Base-by-base conservation (phyloP, 2,113 vertebrate genomes). In the Hippocampus comes region DNA sequence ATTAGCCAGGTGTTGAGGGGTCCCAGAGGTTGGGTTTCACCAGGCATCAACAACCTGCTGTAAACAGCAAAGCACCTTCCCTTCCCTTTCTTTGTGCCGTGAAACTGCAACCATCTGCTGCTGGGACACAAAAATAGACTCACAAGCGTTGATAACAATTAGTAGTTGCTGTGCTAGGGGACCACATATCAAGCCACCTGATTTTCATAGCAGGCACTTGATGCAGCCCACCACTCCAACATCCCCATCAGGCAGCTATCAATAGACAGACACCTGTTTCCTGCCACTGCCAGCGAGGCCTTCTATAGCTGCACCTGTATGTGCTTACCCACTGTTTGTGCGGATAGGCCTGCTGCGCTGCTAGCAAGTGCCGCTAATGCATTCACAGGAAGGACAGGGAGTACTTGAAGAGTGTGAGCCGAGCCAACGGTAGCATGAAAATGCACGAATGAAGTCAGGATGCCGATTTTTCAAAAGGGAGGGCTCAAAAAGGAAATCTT, bases 211-310 rank as follows among this genome's bases (percentile, higher is more conserved):
- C 76, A 74, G 72, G 74, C 71, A 68, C 81, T 86, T 71, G 46
- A 49, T 76, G 73, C 72, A 53, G 48, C 68, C 0, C 76, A 49
- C 61, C 23, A 42, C 65, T 0, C 75, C 68, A 42, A 38, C 63
- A 2, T 72, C 53, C 4, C 78, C 89, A 83, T 85, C 85, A 84
- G 83, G 87, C 84, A 66, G 79, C 88, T 89, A 89, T 91, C 88
- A 91, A 89, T 89, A 91, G 89, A 82, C 78, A 71, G 83, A 79
- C 89, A 91, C 89, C 89, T 91, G 89, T 89, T 91, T 89, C 89
- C 89, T 91, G 87, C 87, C 79, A 78, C 78, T 78, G 85, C 89
- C 76, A 77, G 84, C 86, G 25, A 77, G 75, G 76, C 82, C 83
- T 80, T 89, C 76, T 87, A 82, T 88, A 80, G 87, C 89, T 89